A percentile compares a stretch with the other conserved stretches of the same genome.
phyloP scores from a whole-genome alignment of 1,140 invertebrate genomes.

The Sesamia nonagrioides region DNA sequence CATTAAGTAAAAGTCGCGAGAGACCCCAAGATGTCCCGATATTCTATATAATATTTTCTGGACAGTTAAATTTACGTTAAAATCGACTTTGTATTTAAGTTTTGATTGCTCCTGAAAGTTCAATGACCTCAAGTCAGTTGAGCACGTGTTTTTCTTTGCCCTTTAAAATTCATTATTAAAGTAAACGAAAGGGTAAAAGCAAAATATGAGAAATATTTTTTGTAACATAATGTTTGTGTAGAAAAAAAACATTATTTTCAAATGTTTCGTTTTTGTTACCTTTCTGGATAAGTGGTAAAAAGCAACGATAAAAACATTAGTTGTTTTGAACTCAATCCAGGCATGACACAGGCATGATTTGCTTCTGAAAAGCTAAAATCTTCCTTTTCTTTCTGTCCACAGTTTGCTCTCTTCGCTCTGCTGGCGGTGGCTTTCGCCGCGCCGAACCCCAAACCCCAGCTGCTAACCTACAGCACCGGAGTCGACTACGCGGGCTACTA shows the following conservation, averaged over 20 bases:
- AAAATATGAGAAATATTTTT: too few species aligned
- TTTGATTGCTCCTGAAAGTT: slow-evolving; percentile 5
- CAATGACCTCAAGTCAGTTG: not conserved
- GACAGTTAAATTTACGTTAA: not conserved
- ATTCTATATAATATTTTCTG: slow-evolving; percentile 9
- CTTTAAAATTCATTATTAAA: not conserved
- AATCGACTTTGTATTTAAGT: not conserved
- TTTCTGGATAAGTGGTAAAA: too few species aligned
- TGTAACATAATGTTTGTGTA: too few species aligned
- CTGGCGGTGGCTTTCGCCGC: slow-evolving; percentile 74
- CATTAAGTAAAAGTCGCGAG: too few species aligned
- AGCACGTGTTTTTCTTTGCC: not conserved
- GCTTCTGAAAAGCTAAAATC: too few species aligned
- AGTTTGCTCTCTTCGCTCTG: slow-evolving; percentile 79
- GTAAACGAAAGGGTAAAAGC: too few species aligned
- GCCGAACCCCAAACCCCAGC: slow-evolving; percentile 63
- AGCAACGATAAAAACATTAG: too few species aligned
- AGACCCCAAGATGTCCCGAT: not conserved
- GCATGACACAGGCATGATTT: too few species aligned
- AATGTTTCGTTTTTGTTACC: too few species aligned
- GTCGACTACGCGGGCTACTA: slow-evolving; percentile 60
- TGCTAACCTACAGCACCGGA: slow-evolving; percentile 60
- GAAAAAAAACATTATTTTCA: too few species aligned
- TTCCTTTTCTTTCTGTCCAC: slow-evolving; percentile 53
- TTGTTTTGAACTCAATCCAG: too few species aligned